These are phyloP conservation scores for Caenorhabditis latens DNA, from an alignment of 1,140 invertebrate genomes.

Conservation along the genomic window DNA sequence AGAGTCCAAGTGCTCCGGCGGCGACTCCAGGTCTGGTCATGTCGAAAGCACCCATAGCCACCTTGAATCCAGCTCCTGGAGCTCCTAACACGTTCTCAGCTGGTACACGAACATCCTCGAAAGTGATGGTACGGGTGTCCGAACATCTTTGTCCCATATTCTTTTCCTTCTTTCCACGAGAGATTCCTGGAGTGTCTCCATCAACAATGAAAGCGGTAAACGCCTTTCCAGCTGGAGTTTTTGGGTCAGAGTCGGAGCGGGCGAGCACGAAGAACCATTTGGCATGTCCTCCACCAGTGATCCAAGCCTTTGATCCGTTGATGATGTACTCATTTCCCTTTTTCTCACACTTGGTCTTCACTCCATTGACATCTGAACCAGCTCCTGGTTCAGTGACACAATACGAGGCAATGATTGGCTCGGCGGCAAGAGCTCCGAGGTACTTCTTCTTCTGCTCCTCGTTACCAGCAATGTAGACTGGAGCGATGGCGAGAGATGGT, in stretches of 20 bases:
- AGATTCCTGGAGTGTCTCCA: constrained; percentile 87
- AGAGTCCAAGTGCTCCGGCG: constrained; percentile 88
- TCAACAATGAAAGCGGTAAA: constrained; percentile 98
- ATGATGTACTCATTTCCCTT: constrained; percentile 88
- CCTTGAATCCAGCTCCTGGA: constrained; percentile 91
- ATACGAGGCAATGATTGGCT: constrained; percentile 82
- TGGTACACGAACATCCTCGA: constrained; percentile 94
- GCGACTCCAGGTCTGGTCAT: constrained; percentile 91
- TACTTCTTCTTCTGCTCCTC: constrained; percentile 93
- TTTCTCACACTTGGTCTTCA: constrained; percentile 89
- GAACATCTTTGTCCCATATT: constrained; percentile 97
- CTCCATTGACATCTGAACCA: constrained; percentile 82
- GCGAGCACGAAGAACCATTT: constrained; percentile 81
- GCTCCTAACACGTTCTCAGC: constrained; percentile 86
- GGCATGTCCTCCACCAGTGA: constrained; percentile 93
- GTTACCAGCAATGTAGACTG: constrained; percentile 87
- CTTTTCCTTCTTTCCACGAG: constrained; percentile 85
- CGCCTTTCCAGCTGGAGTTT: constrained; percentile 88
- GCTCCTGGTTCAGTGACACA: constrained; percentile 91
- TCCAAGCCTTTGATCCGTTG: constrained; percentile 99
- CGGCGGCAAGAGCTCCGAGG: constrained; percentile 80
- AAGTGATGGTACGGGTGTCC: constrained; percentile 93
- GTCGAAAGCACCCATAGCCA: constrained; percentile 94
- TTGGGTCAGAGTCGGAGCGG: constrained; percentile 86
- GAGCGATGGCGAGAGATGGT: constrained; percentile 88